phyloP scores from a whole-genome alignment of 1,140 invertebrate genomes.

The Gonatopus flavifemur region DNA sequence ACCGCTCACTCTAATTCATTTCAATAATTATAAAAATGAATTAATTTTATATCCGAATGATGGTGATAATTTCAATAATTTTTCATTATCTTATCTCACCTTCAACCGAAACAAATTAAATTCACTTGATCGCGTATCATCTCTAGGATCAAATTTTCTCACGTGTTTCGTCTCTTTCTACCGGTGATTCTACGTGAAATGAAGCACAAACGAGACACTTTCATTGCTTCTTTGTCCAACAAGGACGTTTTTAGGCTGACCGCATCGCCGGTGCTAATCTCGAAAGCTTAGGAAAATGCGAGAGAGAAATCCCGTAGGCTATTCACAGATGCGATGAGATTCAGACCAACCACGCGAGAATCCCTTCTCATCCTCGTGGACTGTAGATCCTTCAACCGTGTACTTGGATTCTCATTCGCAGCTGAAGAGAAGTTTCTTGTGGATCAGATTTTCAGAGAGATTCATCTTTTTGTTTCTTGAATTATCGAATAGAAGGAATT shows the following conservation, averaged over 20 bases:
- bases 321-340: slow-evolving; percentile 34
- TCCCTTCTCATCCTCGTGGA: slow-evolving; percentile 11
- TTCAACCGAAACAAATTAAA: too few species aligned
- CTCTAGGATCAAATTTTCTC: too few species aligned
- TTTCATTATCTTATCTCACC: too few species aligned
- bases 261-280: slow-evolving; percentile 33
- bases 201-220: too few species aligned
- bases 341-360: slow-evolving; percentile 19
- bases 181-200: too few species aligned
- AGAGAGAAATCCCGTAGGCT: slow-evolving; percentile 37
- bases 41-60: too few species aligned
- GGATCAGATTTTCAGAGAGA: neutral
- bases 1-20: too few species aligned
- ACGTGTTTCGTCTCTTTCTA: too few species aligned
- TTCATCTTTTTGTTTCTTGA: neutral
- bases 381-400: slow-evolving; percentile 17
- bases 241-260: slow-evolving; percentile 20
- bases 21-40: too few species aligned
- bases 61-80: too few species aligned
- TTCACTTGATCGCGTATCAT: too few species aligned
- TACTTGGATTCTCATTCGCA: slow-evolving; percentile 6
- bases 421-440: slow-evolving; percentile 5
- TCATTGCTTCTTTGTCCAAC: slow-evolving; percentile 27
- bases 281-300: slow-evolving; percentile 27
- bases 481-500: too few species aligned